A percentile compares a stretch with the other conserved stretches of the same genome.
Evolutionary conservation across 1,140 invertebrate genomes (phyloP).

Genomic region (Sweltsa coloradensis): DNA sequence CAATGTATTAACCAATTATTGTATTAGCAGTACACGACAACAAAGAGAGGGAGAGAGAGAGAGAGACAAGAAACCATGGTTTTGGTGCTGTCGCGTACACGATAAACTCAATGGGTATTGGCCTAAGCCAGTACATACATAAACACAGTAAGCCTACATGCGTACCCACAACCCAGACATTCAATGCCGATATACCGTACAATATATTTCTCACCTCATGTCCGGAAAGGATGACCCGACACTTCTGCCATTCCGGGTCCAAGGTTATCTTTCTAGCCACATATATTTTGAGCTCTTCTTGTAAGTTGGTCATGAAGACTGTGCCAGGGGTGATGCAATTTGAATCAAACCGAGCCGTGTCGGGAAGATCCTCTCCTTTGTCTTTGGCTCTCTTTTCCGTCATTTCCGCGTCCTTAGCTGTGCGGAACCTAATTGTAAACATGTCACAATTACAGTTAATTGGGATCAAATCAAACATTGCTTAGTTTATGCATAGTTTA

Average conservation of each 20-base stretch:
- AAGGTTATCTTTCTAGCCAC: conserved; percentile 74
- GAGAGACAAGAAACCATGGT: too few species aligned
- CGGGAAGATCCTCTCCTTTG: conserved; percentile 60
- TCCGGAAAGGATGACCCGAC: conserved; percentile 67
- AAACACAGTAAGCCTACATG: too few species aligned
- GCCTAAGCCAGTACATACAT: too few species aligned
- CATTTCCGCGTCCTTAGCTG: conserved; percentile 77
- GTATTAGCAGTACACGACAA: too few species aligned
- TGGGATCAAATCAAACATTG: too few species aligned
- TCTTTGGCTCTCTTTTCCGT: conserved; percentile 59
- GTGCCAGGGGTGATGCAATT: conserved; percentile 96
- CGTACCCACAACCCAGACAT: too few species aligned
- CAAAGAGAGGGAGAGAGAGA: too few species aligned
- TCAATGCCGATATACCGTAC: too few species aligned
- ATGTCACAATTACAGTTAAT: not conserved
- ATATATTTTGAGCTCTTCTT: conserved; percentile 80
- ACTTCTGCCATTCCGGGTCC: conserved; percentile 71
- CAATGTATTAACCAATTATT: too few species aligned
- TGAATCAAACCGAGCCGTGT: conserved; percentile 77
- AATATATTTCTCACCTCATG: conserved; percentile 66
- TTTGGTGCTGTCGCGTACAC: too few species aligned
- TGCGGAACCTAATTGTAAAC: conserved; percentile 48
- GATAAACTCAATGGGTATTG: too few species aligned
- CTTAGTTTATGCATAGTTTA: too few species aligned
- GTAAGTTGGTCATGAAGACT: conserved; percentile 75